A percentile compares a stretch with the other conserved stretches of the same genome.
phyloP scores from a whole-genome alignment of 2,797 vertebrate species.

The Capromys pilorides region DNA sequence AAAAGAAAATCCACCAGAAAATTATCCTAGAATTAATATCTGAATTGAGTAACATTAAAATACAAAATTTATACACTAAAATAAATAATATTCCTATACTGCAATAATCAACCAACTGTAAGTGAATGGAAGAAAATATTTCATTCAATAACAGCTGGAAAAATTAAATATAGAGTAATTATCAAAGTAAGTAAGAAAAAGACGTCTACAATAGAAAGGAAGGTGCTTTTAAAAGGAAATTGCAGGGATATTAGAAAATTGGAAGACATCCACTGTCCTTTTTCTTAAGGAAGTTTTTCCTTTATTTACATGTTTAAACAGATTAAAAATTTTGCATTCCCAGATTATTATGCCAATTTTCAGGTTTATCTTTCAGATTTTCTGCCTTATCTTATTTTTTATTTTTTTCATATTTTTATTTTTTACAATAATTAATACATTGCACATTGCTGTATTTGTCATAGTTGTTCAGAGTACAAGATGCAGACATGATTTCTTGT shows the following conservation, averaged over 20 bases:
- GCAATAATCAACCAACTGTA: background rate
- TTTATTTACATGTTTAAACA: constrained; percentile 61
- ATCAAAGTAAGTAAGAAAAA: background rate
- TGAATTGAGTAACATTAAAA: background rate
- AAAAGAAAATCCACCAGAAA: background rate
- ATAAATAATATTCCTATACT: background rate
- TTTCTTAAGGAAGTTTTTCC: background rate
- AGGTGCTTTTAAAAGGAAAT: background rate
- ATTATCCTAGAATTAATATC: background rate
- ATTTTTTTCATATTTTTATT: no score
- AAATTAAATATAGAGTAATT: background rate
- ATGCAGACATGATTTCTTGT: no score
- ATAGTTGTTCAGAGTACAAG: no score
- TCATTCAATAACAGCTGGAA: background rate
- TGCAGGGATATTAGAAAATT: background rate
- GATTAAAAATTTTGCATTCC: constrained; percentile 52
- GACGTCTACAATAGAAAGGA: background rate
- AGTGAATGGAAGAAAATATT: background rate
- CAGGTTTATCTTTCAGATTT: constrained; percentile 55
- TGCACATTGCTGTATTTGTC: no score
- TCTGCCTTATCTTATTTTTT: background rate
- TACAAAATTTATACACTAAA: background rate
- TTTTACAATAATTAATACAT: no score
- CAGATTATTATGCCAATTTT: constrained; percentile 20
- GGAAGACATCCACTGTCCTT: background rate